Evolutionary conservation across 2,888 invertebrate genomes (phyloP), one percentile per base, ranked within the genome.

Genomic region (Emmelina monodactyla): DNA sequence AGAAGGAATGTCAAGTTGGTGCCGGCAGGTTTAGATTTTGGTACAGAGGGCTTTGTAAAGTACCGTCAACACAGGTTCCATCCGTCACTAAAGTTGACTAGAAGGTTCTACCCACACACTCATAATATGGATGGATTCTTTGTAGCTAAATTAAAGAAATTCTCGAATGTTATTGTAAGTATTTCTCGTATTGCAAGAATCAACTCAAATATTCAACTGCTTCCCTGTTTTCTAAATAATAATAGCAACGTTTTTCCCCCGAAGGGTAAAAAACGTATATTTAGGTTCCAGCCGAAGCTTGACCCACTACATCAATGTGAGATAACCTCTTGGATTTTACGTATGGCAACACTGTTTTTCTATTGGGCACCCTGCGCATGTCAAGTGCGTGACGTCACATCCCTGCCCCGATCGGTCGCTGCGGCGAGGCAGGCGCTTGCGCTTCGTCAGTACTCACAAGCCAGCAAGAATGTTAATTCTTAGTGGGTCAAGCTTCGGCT

Each of bases 111-210:
- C 73, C 99, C 99, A 0, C 99, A 99, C 62, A 89, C 91, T 2
- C 96, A 99, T 63, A 99, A 99, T 62, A 94, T 99, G 91, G 99
- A 99, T 72, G 99, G 99, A 2, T 99, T 99, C 70, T 99, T 90
- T 78, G 97, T 99, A 1, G 97, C 97, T 1, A 99, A 99, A 75
- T 69, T 99, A 10, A 95, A 96, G 73, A 99, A 99, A 62, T 91
- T 97, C 62, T 94, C 93, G 0, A 94, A 97, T 75, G 83, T 85
- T 28, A 75, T 78, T 57, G 81, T 81, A 57, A 76, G 80, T 70
- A 51, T 42, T 34, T 25, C n/a, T n/a, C n/a, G n/a, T n/a, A n/a
- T n/a, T n/a, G n/a, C n/a, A n/a, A n/a, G n/a, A n/a, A n/a, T n/a
- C n/a, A n/a, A n/a, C n/a, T n/a, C n/a, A n/a, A n/a, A n/a, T n/a